Conservation (phyloP, 2,113 vertebrate genomes). For the Saimiri boliviensis region DNA sequence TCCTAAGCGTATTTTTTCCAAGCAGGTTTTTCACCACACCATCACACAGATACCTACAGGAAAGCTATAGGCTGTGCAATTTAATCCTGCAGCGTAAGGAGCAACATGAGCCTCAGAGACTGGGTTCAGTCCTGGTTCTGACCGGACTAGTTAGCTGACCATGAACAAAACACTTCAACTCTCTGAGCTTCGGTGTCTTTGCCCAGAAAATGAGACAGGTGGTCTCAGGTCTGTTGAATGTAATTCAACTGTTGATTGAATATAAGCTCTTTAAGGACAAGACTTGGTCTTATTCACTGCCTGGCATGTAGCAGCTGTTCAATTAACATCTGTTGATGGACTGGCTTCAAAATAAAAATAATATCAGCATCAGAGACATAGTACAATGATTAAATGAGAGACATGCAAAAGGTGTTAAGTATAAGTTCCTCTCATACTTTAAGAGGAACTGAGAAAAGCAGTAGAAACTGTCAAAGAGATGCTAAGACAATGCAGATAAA, state of each 20-base stretch:
- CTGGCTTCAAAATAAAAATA: background rate
- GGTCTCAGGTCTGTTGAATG: background rate
- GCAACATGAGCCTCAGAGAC: background rate
- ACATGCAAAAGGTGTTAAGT: background rate
- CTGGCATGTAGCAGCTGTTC: background rate
- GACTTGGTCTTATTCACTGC: background rate
- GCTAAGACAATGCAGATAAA: background rate
- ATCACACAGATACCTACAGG: background rate
- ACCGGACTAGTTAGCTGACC: background rate
- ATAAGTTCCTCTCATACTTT: background rate
- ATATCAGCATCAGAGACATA: background rate
- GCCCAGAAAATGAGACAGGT: background rate
- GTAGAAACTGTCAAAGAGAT: background rate
- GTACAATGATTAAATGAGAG: background rate
- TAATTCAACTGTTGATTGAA: background rate
- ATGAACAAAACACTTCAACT: background rate
- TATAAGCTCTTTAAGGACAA: background rate
- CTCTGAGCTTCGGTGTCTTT: background rate
- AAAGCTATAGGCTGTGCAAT: background rate
- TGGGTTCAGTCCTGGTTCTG: background rate
- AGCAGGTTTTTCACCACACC: background rate
- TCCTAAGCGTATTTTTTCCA: slow-evolving; percentile 4
- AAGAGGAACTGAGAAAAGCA: slow-evolving; percentile 1
- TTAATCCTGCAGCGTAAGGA: background rate
- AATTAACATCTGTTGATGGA: background rate